Conservation (phyloP, 2,113 vertebrate species). For the Toxotes jaculatrix region DNA sequence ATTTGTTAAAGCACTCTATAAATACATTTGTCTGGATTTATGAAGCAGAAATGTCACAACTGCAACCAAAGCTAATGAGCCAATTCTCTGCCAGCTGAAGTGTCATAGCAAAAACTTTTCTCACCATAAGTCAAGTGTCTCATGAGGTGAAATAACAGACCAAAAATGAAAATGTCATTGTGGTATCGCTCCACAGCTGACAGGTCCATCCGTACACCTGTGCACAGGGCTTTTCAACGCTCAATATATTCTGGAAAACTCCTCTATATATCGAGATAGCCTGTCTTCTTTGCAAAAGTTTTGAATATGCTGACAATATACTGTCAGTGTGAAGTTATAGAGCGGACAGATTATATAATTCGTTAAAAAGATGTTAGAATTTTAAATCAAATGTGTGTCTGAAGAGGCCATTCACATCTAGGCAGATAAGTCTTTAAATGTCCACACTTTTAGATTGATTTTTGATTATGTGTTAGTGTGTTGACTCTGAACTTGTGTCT, state of each 20-base stretch:
- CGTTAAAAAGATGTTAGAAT: slow-evolving; percentile 8
- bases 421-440: neutral
- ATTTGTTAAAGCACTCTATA: slow-evolving; percentile 53
- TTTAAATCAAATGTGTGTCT: slow-evolving; percentile 2
- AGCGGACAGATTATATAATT: slow-evolving; percentile 27
- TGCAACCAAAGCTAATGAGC: slow-evolving; percentile 70
- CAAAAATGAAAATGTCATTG: slow-evolving; percentile 72
- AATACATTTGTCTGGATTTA: slow-evolving; percentile 61
- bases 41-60: slow-evolving; percentile 60
- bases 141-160: slow-evolving; percentile 55
- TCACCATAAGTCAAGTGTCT: slow-evolving; percentile 65
- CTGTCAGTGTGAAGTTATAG: slow-evolving; percentile 38
- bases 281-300: slow-evolving; percentile 51
- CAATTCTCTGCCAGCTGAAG: slow-evolving; percentile 59
- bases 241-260: slow-evolving; percentile 43
- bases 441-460: neutral
- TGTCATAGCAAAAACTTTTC: slow-evolving; percentile 50
- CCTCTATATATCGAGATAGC: slow-evolving; percentile 24
- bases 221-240: slow-evolving; percentile 44
- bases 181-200: slow-evolving; percentile 66
- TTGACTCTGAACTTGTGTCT: neutral
- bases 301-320: slow-evolving; percentile 52
- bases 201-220: slow-evolving; percentile 58
- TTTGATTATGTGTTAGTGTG: neutral
- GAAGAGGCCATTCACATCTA: neutral